Evolutionary conservation across 2,797 vertebrate species (phyloP).

Genomic region (Mus caroli): DNA sequence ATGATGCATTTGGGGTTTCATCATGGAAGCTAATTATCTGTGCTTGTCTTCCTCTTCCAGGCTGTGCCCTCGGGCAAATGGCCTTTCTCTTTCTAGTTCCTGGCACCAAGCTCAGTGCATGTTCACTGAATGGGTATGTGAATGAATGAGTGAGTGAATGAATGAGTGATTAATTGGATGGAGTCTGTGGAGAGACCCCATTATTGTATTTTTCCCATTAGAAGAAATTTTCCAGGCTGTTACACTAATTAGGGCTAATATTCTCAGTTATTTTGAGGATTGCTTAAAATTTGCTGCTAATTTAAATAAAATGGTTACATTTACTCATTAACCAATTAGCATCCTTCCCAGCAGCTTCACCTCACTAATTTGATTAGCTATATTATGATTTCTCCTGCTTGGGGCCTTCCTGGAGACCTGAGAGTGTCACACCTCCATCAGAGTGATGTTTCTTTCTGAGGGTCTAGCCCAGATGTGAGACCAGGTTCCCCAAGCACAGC

Average conservation of each 20-base stretch:
- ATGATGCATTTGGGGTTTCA: neutral
- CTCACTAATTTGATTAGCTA: conserved; percentile 73
- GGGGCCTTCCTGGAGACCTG: conserved; percentile 35
- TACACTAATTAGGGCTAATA: conserved; percentile 81
- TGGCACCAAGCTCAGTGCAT: neutral
- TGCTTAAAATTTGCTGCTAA: conserved; percentile 77
- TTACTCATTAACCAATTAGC: conserved; percentile 80
- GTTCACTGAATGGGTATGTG: conserved; percentile 51
- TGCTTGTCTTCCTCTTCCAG: neutral
- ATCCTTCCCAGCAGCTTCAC: conserved; percentile 57
- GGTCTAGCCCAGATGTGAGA: neutral
- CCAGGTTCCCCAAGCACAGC: neutral
- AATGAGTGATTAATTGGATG: conserved; percentile 25
- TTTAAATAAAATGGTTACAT: conserved; percentile 78
- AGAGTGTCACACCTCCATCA: neutral
- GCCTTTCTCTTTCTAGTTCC: neutral
- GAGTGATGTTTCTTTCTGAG: neutral
- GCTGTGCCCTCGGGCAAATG: neutral
- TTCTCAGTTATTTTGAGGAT: conserved; percentile 81
- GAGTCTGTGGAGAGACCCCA: conserved; percentile 55
- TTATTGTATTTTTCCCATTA: conserved; percentile 70
- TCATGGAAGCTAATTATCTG: neutral
- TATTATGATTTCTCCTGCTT: neutral
- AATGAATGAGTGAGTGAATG: conserved; percentile 59
- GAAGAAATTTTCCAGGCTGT: conserved; percentile 78